Base-by-base conservation (phyloP, 2,888 invertebrate species). In the Punctoribates punctum region DNA sequence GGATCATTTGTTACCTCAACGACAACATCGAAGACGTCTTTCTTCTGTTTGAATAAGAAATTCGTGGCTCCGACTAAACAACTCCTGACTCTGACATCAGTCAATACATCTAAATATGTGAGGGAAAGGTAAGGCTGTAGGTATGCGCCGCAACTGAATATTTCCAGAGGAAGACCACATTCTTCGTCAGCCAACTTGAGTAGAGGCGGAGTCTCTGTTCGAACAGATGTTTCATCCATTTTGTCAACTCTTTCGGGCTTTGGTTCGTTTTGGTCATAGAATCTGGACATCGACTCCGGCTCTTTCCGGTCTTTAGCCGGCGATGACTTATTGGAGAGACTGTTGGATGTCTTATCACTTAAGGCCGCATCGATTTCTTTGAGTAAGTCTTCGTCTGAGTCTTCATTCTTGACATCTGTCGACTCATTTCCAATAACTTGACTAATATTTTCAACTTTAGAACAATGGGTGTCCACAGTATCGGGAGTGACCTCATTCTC, bases 11-110 rank as follows among this genome's bases (percentile, higher is more conserved):
- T 83, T 82, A 89, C 89, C 86, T 96, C 96, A 1, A 99, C 89
- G 75, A 97, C 85, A 23, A 95, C 93, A 85, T 99, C 98, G 78
- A 94, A 91, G 73, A 96, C 85, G 82, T 96, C 92, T 78, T 91
- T 89, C 82, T 96, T 96, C 84, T 97, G 97, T 83, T 94, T 94
- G 83, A 98, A 99, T 51, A 99, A 86, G n/a, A 96, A 91, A 86
- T 99, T 99, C 20, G 97, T 97, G n/a, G 97, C 97, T 54, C 99
- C 98, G 77, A 96, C 92, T 65, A 96, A 87, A 84, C 86, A 88
- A 20, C 87, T 86, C 48, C 86, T 81, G 9, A 96, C 93, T 81
- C 92, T 92, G 4, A 91, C 88, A 84, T 96, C 94, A 73, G 90
- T 90, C 75, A 99, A 85, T 76, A 96, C 86, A 85, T 98, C 98